Base-by-base conservation (phyloP, 1,140 invertebrate species). In the Pogonognathellus flavescens region DNA sequence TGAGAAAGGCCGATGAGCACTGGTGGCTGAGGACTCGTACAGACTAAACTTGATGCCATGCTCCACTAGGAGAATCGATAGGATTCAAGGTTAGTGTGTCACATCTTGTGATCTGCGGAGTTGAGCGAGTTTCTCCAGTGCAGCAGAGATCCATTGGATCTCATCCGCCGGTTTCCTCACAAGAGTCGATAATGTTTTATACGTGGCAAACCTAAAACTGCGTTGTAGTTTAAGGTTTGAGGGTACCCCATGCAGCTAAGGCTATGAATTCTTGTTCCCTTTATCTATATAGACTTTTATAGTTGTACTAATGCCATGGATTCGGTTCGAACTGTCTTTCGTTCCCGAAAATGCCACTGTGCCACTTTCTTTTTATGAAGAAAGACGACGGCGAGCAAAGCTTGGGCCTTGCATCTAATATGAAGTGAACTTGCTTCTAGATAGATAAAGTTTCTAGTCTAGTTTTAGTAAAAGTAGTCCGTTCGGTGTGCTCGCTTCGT, bases 61-160 rank as follows among this genome's bases (percentile, higher is more conserved):
- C 80, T 80, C 22, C 20, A 22, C 72, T 6, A 13, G 18, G 83
- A 14, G 59, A 84, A 87, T 87, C 86, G 72, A 87, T 87, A 82
- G 52, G 13, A 84, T 87, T 87, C 86, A 87, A 87, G 86, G 86
- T 87, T 87, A 87, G 83, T 87, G 59, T 82, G 86, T 80, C 86
- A 83, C 70, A 76, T 84, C 49, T 82, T 83, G n/a, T 50, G 57
- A 59, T 86, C 55, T 81, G 18, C 20, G 50, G 70, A 49, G 53
- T 53, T 50, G 22, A 10, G 22, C 62, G 18, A 31, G 18, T 81
- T 53, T 57, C 80, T 55, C 50, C 80, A 55, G 80, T 53, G 31
- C 53, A 70, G 62, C 62, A 81, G 52, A 59, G 80, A 81, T 76
- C 70, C 70, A 76, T 76, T 76, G 70, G 22, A 76, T 76, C 70